Percentiles rank a stretch among this genome's conserved stretches.
phyloP scores from a whole-genome alignment of 2,888 invertebrate species.

The Colostygia pectinataria region DNA sequence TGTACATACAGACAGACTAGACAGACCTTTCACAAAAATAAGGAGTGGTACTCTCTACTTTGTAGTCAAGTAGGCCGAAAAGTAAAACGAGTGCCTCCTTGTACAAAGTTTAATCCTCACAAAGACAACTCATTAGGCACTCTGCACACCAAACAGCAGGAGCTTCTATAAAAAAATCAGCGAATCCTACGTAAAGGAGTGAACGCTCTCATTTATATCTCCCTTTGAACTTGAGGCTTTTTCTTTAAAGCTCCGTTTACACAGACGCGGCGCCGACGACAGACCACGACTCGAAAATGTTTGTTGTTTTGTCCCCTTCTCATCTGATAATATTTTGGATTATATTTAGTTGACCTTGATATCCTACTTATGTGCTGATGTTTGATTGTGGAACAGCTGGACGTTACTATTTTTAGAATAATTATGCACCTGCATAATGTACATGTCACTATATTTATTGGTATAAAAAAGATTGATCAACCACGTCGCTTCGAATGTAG shows the following conservation, averaged over 20 bases:
- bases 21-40: conserved; percentile 10
- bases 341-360: no score
- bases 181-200: conserved; percentile 52
- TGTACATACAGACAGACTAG: neutral
- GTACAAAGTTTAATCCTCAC: conserved; percentile 55
- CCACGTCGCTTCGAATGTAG: no score
- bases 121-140: conserved; percentile 67
- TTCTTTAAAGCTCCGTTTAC: conserved; percentile 51
- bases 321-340: no score
- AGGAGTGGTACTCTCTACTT: conserved; percentile 17
- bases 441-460: no score
- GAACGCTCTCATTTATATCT: conserved; percentile 55
- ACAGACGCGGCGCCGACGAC: conserved; percentile 21
- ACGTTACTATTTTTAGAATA: no score
- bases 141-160: conserved; percentile 58
- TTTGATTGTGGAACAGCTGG: no score
- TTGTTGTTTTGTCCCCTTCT: no score
- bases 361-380: no score
- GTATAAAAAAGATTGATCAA: no score
- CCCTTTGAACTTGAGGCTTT: conserved; percentile 65
- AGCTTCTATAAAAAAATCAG: conserved; percentile 63
- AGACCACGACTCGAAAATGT: neutral
- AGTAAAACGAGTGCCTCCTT: conserved; percentile 47
- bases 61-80: conserved; percentile 36
- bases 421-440: no score